Evolutionary conservation across 2,888 invertebrate species (phyloP).

Genomic region (Drosophila macrospina): DNA sequence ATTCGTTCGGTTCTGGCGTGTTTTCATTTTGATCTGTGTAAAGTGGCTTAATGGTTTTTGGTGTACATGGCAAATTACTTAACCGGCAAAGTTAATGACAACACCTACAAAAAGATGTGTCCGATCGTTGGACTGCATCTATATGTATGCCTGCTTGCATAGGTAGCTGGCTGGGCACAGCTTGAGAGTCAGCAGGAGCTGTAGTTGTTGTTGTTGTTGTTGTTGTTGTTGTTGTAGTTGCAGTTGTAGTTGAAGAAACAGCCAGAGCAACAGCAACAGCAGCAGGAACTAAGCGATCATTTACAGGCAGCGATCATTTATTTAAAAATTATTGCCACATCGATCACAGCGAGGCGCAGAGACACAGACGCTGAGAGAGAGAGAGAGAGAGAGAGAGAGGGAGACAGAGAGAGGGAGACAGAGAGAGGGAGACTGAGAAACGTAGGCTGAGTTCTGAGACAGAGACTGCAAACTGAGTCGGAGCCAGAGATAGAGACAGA

Average conservation of each 20-base stretch:
- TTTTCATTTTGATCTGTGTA: constrained; percentile 16
- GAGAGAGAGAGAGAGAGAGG: background rate
- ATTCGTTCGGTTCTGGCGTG: background rate
- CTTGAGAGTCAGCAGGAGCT: constrained; percentile 46
- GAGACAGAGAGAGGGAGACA: constrained; percentile 35
- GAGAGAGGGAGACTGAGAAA: background rate
- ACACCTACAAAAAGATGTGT: constrained; percentile 65
- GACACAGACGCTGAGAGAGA: constrained; percentile 23
- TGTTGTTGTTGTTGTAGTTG: too few species aligned
- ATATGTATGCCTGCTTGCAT: background rate
- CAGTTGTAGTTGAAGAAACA: background rate
- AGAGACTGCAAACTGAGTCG: background rate
- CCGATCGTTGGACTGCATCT: background rate
- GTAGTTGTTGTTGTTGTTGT: background rate
- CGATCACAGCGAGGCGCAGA: constrained; percentile 63
- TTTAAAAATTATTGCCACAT: constrained; percentile 82
- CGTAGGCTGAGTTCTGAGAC: constrained; percentile 8
- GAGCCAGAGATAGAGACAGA: constrained; percentile 10
- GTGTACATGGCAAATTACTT: constrained; percentile 78
- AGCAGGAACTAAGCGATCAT: constrained; percentile 69
- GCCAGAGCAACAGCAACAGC: constrained; percentile 10
- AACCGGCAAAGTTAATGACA: constrained; percentile 73
- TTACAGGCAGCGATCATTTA: constrained; percentile 78
- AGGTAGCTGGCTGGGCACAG: constrained; percentile 42
- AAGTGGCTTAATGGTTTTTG: constrained; percentile 66